Evolutionary conservation across 2,888 invertebrate genomes (phyloP), one percentile per base, ranked within the genome.

Genomic region (Argyra leucocephala): DNA sequence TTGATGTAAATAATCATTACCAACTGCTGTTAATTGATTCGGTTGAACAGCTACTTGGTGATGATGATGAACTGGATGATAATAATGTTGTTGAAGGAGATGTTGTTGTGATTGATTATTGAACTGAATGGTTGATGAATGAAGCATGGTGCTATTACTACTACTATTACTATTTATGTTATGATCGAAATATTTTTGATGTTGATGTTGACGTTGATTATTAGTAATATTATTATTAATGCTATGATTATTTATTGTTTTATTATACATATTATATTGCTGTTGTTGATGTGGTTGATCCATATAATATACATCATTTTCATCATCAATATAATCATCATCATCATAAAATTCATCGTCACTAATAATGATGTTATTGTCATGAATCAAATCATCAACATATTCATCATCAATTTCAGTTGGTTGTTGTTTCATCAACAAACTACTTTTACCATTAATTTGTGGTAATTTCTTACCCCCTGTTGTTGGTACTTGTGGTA

Each of bases 401-500:
- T 36, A 62, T 64, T 73, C 70, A 64, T 73, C 75, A 66, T 74
- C 76, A 37, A 78, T 74, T 68, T 79, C 78, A 22, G 78, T 78
- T 68, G 76, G 76, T 67, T 77, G 76, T 66, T 78, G 77, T 66
- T 78, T 78, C n/a, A 76, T 74, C 12, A 78, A 69, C 66, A 73
- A 70, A 73, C 74, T 72, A 75, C 73, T 72, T 66, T 69, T 69
- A 71, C 73, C 73, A 74, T 76, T 78, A 72, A 78, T 74, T 66
- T 73, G 73, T 72, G 78, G 76, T 71, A 78, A 75, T 72, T 76
- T 77, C 73, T 78, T 79, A 71, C 78, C 76, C 67, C 72, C 73
- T 71, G 74, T 74, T 66, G 73, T 70, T 71, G 76, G 22, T n/a
- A 22, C 23, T 57, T 57, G 57, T 24, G 57, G 63, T 63, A 48